Base-by-base conservation (phyloP, 2,113 vertebrate species). In the Tichodroma muraria region DNA sequence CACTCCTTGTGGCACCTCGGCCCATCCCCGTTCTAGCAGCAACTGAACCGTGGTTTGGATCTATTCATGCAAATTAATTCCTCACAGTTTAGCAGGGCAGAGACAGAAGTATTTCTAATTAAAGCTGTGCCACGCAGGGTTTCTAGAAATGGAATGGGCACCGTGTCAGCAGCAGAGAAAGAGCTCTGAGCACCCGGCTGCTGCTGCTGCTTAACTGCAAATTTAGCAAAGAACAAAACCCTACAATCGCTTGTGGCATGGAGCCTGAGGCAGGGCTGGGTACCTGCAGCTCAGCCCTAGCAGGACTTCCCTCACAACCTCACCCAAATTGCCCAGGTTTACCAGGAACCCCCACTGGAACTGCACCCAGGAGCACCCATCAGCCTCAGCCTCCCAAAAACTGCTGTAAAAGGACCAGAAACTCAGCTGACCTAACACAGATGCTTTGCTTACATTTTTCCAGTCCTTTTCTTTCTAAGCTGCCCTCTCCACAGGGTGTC, bases 401-500 rank as follows among this genome's bases (percentile, higher is more conserved):
- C 35, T 35, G 49, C 83, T 22, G 30, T 2, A 2, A 27, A n/a
- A 61, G 63, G 22, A 44, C 2, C 53, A 21, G 14, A 13, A n/a
- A 4, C 6, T 10, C 38, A 6, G 11, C 68, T n/a, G 11, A 3
- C 11, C 45, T 15, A 0, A 16, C 40, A n/a, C 1, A 1, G 53
- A 33, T 37, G 13, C 28, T 60, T 6, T 9, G 12, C 1, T 37
- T 1, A 3, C 0, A 1, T 2, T 45, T 24, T 13, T 3, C 14
- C 64, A 54, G 44, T 3, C 17, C 8, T 37, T 20, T 40, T 5
- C 52, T 35, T 11, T 21, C 61, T 80, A 15, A 79, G 44, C 44
- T 85, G 7, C 81, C n/a, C 1, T 70, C n/a, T 53, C 71, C 54
- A 9, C 96, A 99, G 99, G 52, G 98, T 99, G 53, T 99, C 98